A percentile compares a stretch with the other conserved stretches of the same genome.
These are phyloP conservation scores for Leptinotarsa defecta DNA, from an alignment of 1,140 invertebrate genomes.

Conservation along the genomic window DNA sequence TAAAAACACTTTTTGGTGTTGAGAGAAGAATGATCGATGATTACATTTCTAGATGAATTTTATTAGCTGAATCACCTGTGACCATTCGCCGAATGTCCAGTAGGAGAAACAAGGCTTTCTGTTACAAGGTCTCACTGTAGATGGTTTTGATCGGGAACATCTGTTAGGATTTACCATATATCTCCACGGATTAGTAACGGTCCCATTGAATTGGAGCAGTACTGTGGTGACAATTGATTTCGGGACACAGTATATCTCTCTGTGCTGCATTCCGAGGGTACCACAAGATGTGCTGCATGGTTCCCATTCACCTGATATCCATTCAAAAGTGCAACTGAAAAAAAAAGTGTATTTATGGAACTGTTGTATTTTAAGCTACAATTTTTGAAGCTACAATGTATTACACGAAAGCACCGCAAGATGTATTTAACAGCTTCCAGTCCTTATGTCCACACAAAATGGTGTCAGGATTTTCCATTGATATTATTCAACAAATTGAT, in stretches of 20 bases:
- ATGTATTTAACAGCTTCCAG: no score
- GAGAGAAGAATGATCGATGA: no score
- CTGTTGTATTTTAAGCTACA: no score
- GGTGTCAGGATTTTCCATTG: no score
- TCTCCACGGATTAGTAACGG: constrained; percentile 56
- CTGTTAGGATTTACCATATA: constrained; percentile 61
- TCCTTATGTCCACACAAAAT: no score
- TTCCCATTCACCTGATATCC: constrained; percentile 68
- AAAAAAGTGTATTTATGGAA: background rate
- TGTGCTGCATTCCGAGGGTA: constrained; percentile 61
- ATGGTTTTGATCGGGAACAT: constrained; percentile 59
- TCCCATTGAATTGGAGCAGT: constrained; percentile 35
- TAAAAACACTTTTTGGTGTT: no score
- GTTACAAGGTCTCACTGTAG: constrained; percentile 63
- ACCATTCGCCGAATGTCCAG: constrained; percentile 73
- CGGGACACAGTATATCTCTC: constrained; percentile 68
- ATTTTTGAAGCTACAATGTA: no score
- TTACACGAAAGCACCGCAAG: no score
- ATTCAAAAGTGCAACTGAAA: constrained; percentile 66
- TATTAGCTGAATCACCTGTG: constrained; percentile 61
- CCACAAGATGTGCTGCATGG: constrained; percentile 69
- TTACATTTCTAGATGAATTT: no score
- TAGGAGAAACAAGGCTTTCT: constrained; percentile 65
- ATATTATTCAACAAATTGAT: no score
- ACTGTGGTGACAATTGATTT: constrained; percentile 42